Base-by-base conservation (phyloP, 2,797 vertebrate genomes). In the Aldrovandia affinis region DNA sequence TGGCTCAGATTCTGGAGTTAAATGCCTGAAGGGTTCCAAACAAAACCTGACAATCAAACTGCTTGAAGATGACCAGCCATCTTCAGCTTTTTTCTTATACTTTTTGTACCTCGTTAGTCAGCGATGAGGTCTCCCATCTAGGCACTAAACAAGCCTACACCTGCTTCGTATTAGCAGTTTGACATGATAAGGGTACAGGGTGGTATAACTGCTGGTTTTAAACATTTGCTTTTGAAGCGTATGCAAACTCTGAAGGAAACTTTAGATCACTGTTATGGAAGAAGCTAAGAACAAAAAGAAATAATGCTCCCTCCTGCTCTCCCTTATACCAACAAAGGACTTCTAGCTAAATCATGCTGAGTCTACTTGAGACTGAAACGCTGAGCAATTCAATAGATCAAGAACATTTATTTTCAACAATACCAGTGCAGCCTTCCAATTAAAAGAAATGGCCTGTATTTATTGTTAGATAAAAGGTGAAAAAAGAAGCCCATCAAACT, bases 351-450 rank as follows among this genome's bases (percentile, higher is more conserved):
- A 47, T 28, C 20, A 28, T 36, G 6, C 50, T 28, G 59, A 33
- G 80, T 57, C 33, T 44, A n/a, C 54, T 12, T 5, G 78, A 52
- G 80, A 87, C 44, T 81, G 68, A 87, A 84, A 83, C 87, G 75
- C 63, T 89, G 59, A 36, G 80, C 81, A 87, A 85, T 86, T 89
- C 86, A 84, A 90, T 87, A 91, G 91, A 89, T 93, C 88, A 87
- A 61, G 83, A 88, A 84, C 86, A 84, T 89, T 90, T 92, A 89
- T 86, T 88, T 85, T 83, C 80, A 86, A 88, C 88, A 89, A 59
- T 81, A 89, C 54, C 65, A 87, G 85, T 86, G 63, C n/a, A 39
- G 73, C 83, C 86, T 84, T 81, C 85, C 87, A 91, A 93, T 91
- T 92, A 90, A 88, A 89, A 84, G 0, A 85, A 85, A 84, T 85